phyloP scores from a whole-genome alignment of 2,113 vertebrate genomes.

The Hippopotamus amphibius region DNA sequence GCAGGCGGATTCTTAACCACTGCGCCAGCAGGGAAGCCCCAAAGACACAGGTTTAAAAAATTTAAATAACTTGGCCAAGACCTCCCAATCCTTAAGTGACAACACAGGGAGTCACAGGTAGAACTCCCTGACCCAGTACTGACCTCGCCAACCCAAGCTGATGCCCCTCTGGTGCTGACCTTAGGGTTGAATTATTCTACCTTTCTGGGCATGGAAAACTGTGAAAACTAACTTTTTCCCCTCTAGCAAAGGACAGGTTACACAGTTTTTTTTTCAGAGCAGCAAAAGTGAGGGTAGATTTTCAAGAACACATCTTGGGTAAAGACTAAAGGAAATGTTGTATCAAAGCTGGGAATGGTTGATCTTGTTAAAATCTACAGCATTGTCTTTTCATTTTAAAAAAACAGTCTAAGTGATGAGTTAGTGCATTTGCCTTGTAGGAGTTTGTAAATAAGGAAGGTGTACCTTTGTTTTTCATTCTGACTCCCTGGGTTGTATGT shows the following conservation, averaged over 20 bases:
- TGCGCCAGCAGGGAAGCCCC: too few relatives aligned
- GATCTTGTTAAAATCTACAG: not conserved
- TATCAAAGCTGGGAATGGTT: not conserved
- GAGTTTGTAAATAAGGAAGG: not conserved
- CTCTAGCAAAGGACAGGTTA: not conserved
- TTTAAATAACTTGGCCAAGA: not conserved
- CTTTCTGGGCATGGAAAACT: not conserved
- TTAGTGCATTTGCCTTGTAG: not conserved
- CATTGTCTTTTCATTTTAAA: not conserved
- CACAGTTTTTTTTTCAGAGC: not conserved
- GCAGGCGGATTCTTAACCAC: too few relatives aligned
- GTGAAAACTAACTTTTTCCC: not conserved
- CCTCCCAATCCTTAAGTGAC: not conserved
- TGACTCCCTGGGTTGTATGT: not conserved
- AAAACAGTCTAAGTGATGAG: not conserved
- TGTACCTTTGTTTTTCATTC: not conserved
- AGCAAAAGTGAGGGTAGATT: not conserved
- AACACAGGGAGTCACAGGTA: fast-evolving
- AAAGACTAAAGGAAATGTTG: not conserved
- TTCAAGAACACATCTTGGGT: not conserved
- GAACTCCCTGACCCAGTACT: not conserved
- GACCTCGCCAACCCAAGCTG: not conserved
- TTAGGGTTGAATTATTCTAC: not conserved
- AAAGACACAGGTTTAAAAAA: not conserved
- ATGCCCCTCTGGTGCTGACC: fast-evolving